These are phyloP conservation scores for Microtus richardsoni DNA, from an alignment of 2,113 vertebrate genomes.

Conservation along the genomic window DNA sequence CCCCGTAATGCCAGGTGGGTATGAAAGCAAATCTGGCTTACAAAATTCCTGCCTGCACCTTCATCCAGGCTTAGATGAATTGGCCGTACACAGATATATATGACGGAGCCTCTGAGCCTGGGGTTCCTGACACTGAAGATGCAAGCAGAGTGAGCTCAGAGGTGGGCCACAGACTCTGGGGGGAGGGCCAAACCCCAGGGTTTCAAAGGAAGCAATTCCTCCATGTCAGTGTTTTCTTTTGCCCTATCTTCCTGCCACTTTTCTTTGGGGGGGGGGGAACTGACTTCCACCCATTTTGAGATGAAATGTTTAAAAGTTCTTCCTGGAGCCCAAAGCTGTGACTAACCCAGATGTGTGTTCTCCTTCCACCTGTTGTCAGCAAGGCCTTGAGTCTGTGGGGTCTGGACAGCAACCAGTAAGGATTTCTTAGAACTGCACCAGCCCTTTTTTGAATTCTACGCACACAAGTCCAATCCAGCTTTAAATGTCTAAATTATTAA, in stretches of 20 bases:
- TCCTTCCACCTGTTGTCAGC: background rate
- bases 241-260: background rate
- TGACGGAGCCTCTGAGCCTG: background rate
- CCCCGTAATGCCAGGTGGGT: background rate
- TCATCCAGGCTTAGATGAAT: constrained; percentile 12
- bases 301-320: background rate
- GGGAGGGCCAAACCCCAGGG: background rate
- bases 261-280: background rate
- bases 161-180: rapidly evolving
- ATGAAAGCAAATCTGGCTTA: background rate
- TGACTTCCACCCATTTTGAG: background rate
- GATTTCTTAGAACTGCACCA: background rate
- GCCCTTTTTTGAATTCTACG: constrained; percentile 18
- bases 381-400: background rate
- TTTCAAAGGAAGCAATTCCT: background rate
- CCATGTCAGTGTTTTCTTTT: background rate
- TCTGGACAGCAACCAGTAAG: background rate
- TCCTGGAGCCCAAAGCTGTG: background rate
- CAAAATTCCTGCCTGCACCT: background rate
- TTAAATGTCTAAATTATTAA: constrained; percentile 55
- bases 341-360: background rate
- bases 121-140: background rate
- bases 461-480: background rate
- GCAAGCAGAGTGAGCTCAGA: background rate
- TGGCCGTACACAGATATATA: background rate